These are phyloP conservation scores for Himantopus leucocephalus DNA, from an alignment of 2,113 vertebrate species.

Conservation along the genomic window DNA sequence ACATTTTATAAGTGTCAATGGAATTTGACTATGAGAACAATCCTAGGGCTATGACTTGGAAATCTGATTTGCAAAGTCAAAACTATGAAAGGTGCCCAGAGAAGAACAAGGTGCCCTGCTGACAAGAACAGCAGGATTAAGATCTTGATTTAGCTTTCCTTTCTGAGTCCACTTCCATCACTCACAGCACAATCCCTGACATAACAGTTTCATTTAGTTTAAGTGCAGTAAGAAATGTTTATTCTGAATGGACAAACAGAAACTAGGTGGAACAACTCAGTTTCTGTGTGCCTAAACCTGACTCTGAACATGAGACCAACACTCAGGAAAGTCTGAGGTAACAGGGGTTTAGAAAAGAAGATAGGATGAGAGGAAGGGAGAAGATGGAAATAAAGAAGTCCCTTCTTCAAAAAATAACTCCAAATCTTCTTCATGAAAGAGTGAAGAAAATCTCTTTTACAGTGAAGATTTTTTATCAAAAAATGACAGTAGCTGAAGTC, in stretches of 20 bases:
- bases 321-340: not conserved
- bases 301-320: not conserved
- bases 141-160: not conserved
- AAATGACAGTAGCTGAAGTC: not conserved
- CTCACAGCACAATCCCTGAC: not conserved
- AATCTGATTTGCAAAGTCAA: not conserved
- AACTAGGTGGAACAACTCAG: not conserved
- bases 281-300: not conserved
- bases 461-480: not conserved
- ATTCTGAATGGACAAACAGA: not conserved
- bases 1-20: not conserved
- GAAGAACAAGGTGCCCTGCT: no score
- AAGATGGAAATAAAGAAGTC: not conserved
- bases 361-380: not conserved
- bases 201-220: not conserved
- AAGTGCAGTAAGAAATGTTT: not conserved
- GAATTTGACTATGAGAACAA: not conserved
- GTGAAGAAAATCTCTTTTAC: not conserved
- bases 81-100: not conserved
- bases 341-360: not conserved
- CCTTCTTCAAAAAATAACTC: not conserved
- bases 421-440: not conserved
- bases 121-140: not conserved
- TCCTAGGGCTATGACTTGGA: not conserved
- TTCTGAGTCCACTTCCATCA: not conserved